Base-by-base conservation (phyloP, 2,113 vertebrate genomes). In the Toxotes jaculatrix region DNA sequence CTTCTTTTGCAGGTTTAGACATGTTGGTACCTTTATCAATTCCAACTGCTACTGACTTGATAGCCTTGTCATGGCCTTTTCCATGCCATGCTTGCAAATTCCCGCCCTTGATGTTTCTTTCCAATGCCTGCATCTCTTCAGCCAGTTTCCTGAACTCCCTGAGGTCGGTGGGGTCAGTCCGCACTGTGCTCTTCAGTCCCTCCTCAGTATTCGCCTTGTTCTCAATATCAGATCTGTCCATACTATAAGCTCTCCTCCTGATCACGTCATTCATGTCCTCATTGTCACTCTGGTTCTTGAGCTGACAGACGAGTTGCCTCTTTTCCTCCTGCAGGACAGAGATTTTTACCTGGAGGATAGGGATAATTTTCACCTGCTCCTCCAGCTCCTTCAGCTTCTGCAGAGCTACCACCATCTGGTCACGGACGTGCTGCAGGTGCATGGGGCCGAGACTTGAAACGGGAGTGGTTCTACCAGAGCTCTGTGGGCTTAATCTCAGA, bases 341-440 rank as follows among this genome's bases (percentile, higher is more conserved):
- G 82, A 99, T 98, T 92, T 97, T 99, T 0, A 98, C 97, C 89
- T 97, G 97, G n/a, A 99, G 95, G 70, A 99, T 94, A 0, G 98
- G 98, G 87, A 99, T 98, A n/a, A 96, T 96, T 69, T 97, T 97
- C 9, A 99, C 97, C 87, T 99, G 97, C 64, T 99, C 97, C 86
- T 99, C 98, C 0, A 99, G 94, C 78, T 99, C 97, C 92, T 98
- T 99, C 55, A 99, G 95, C 80, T 94, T 97, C 84, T 97, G 97
- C 69, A 99, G 94, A 4, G 98, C 98, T n/a, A 97, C 80, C 3
- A 98, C 97, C 98, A 99, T 99, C 91, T 99, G 98, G 71, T 99
- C 97, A 0, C 98, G 96, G 88, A 99, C 98, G 78, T 97, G 95
- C 66, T 98, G 97, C 88, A 99, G 94, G 60, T 99, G 97, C 86